Evolutionary conservation across 1,140 invertebrate species (phyloP), one percentile per base, ranked within the genome.

Genomic region (Venturia canescens): DNA sequence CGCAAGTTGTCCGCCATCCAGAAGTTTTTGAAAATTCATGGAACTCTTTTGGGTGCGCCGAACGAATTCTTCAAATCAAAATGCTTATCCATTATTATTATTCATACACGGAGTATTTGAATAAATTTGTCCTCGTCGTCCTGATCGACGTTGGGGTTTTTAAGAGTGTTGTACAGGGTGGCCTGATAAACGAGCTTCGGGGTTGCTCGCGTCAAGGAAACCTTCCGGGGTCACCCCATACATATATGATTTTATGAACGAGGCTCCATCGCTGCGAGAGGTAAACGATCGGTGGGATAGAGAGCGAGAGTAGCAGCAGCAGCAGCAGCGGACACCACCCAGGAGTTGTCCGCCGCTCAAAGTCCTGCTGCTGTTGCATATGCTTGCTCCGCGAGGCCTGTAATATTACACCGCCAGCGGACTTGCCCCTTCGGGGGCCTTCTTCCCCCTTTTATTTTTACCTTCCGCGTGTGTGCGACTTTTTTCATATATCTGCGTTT

Each of bases 321-420:
- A 63, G 80, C 69, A 50, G 27, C 50, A n/a, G 53, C 78, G 78
- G 57, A 66, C 69, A 79, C 72, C 80, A 84, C 83, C 83, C 82
- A 81, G 71, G 79, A 83, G 80, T 70, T 48, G 34, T 31, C 66
- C 66, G 50, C 72, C 72, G 29, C 50, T 53, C 11, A 23, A n/a
- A 60, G 50, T 76, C 50, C 72, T 76, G 26, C 16, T 57, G 72
- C 18, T 60, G 72, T 50, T 75, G n/a, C n/a, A n/a, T n/a, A n/a
- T n/a, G 23, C 53, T 76, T 71, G 69, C 69, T 48, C 29, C 21
- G 79, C 21, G 79, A 80, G 70, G 81, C 75, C 79, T 80, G 77
- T 81, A 66, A 82, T 82, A 84, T 80, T 84, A 82, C 80, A 80
- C 83, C 80, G 70, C 44, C 67, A 57, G 53, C 67, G 66, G 53